These are phyloP conservation scores for Nerophis lumbriciformis DNA, from an alignment of 2,113 vertebrate genomes.

Conservation along the genomic window DNA sequence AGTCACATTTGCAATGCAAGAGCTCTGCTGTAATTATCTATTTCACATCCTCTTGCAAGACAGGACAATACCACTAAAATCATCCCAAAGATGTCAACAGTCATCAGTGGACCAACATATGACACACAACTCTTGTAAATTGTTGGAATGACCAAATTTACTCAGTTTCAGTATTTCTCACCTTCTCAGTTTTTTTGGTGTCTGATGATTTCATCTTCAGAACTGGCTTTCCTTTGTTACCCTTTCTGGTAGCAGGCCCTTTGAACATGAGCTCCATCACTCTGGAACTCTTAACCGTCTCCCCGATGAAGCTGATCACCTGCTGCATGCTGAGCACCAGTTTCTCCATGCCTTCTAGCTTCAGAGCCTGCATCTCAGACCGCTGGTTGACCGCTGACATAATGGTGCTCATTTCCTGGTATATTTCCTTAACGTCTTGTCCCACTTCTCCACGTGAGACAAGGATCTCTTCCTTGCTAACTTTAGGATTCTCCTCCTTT, in stretches of 20 bases:
- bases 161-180: slow-evolving; percentile 54
- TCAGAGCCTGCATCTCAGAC: slow-evolving; percentile 78
- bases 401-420: slow-evolving; percentile 79
- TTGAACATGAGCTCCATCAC: slow-evolving; percentile 75
- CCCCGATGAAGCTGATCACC: slow-evolving; percentile 77
- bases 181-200: slow-evolving; percentile 71
- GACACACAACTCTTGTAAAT: background rate
- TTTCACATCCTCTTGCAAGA: slow-evolving; percentile 51
- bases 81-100: background rate
- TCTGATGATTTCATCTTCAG: slow-evolving; percentile 65
- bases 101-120: background rate
- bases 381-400: slow-evolving; percentile 77
- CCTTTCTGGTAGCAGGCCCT: slow-evolving; percentile 60
- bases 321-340: slow-evolving; percentile 80
- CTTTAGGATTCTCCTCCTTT: slow-evolving; percentile 75
- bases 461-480: slow-evolving; percentile 68
- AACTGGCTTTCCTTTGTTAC: slow-evolving; percentile 58
- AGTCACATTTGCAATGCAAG: slow-evolving; percentile 26
- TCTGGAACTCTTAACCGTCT: slow-evolving; percentile 76
- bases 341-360: slow-evolving; percentile 82
- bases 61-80: slow-evolving; percentile 16
- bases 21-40: slow-evolving; percentile 45
- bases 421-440: slow-evolving; percentile 72
- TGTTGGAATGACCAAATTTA: background rate
- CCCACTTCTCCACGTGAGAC: slow-evolving; percentile 47